Percentiles rank a stretch among this genome's conserved stretches.
Conservation (phyloP, 35 echinoderm and acorn worm species). For the Antedon bifida region DNA sequence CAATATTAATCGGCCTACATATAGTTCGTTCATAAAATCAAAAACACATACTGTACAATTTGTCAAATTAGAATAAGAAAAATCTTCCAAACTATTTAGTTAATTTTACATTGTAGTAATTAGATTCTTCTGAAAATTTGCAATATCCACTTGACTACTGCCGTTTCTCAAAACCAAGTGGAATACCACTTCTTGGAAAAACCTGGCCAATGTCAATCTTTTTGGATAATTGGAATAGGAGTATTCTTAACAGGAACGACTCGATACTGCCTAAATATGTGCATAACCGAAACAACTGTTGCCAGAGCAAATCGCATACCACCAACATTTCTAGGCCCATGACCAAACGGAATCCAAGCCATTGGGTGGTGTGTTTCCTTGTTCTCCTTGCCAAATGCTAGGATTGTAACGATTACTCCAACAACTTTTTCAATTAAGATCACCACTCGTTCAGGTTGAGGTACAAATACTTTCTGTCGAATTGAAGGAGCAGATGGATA, state of each 20-base stretch:
- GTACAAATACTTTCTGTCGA: constrained; percentile 20
- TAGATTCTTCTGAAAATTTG: too few relatives aligned
- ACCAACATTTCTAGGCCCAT: constrained; percentile 27
- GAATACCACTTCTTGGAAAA: not conserved
- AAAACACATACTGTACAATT: too few relatives aligned
- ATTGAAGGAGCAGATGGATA: constrained; percentile 11
- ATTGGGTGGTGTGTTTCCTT: constrained; percentile 14
- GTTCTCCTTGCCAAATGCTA: constrained; percentile 19
- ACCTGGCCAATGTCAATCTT: not conserved
- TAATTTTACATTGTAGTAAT: too few relatives aligned
- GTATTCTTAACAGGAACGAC: not conserved
- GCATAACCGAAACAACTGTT: not conserved
- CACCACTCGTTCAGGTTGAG: not conserved
- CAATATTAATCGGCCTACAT: too few relatives aligned
- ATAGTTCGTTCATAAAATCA: too few relatives aligned
- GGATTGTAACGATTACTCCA: not conserved
- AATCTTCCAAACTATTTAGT: too few relatives aligned
- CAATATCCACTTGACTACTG: not conserved
- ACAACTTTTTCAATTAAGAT: not conserved
- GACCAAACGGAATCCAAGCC: constrained; percentile 27
- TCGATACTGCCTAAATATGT: not conserved
- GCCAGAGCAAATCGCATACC: constrained; percentile 28
- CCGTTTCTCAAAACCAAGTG: not conserved
- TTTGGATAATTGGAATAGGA: not conserved
- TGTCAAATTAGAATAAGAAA: too few relatives aligned